A percentile compares a stretch with the other conserved stretches of the same genome.
Conservation (phyloP, 2,888 invertebrate genomes). For the Drosophila barbarae region DNA sequence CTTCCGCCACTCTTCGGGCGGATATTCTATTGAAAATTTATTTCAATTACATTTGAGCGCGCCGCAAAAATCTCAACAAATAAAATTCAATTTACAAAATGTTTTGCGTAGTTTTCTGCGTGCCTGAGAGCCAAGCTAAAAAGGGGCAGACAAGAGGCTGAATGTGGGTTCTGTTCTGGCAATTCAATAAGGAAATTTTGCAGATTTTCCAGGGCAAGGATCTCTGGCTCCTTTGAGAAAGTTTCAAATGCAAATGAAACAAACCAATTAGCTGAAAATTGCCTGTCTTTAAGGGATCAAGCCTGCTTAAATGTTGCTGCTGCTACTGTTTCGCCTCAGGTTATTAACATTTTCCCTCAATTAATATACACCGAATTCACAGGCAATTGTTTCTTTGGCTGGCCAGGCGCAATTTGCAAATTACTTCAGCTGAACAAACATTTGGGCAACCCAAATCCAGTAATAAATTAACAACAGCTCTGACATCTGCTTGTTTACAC, state of each 20-base stretch:
- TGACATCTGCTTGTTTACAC: slow-evolving; percentile 55
- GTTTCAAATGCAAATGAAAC: slow-evolving; percentile 10
- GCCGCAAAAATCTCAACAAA: slow-evolving; percentile 45
- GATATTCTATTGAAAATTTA: slow-evolving; percentile 74
- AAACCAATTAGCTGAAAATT: slow-evolving; percentile 32
- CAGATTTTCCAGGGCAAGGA: slow-evolving; percentile 46
- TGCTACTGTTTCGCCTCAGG: slow-evolving; percentile 1
- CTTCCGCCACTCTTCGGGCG: slow-evolving; percentile 59
- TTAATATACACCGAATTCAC: slow-evolving; percentile 5
- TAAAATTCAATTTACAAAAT: slow-evolving; percentile 72
- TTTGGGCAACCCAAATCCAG: slow-evolving; percentile 50
- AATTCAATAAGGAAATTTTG: slow-evolving; percentile 68
- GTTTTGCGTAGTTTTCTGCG: slow-evolving; percentile 66
- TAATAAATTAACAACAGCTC: slow-evolving; percentile 53
- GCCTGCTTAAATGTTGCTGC: slow-evolving; percentile 17
- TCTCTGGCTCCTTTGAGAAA: background rate
- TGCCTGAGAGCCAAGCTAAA: slow-evolving; percentile 1
- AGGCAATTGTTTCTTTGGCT: slow-evolving; percentile 3
- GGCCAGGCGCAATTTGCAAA: slow-evolving; percentile 50
- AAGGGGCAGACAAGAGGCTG: background rate
- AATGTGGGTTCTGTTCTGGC: slow-evolving; percentile 55
- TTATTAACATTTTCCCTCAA: slow-evolving; percentile 29
- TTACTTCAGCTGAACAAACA: slow-evolving; percentile 59
- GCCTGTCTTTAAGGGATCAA: slow-evolving; percentile 1
- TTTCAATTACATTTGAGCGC: slow-evolving; percentile 67